Base-by-base conservation (phyloP, 53 echinoderm and acorn worm genomes). In the Holothuria scabra region DNA sequence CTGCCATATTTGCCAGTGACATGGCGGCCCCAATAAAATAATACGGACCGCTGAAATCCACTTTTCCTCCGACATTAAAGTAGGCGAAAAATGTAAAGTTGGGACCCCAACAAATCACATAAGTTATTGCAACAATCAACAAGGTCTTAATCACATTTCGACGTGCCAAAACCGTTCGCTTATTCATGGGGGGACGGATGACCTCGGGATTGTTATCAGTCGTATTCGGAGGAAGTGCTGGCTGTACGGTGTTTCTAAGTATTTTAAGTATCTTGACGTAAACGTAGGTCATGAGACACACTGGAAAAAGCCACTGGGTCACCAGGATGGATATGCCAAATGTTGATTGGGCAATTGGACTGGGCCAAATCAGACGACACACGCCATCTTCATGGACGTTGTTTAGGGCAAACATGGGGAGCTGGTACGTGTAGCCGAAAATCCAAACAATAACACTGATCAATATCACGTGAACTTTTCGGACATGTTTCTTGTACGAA, bases 351-450 rank as follows among this genome's bases (percentile, higher is more conserved):
- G 65, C 70, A 31, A 65, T 60, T 0, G 23, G 26, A 29, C 49
- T 63, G 44, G 91, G 88, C 93, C 93, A 93, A 28, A 83, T 76
- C 29, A 78, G 56, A 28, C 41, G 61, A 79, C 93, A 93, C 28
- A 64, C 86, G 55, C 85, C 76, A 48, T 83, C 83, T 23, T 63
- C 83, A 34, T 63, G 65, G 1, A 65, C 75, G 25, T 59, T 69
- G 35, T 83, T 83, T 19, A 83, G 49, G 16, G 63, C 24, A 22
- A 75, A 70, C 88, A 75, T 74, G 26, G 71, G 74, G n/a, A 83
- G 56, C 88, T 88, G 83, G 60, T 72, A 88, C 11, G 83, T 46
- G 76, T 83, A 83, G 10, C 83, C 83, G 24, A 75, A 60, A 6
- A 83, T 37, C 88, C 88, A 88, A 16, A 71, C 64, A 11, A 87